Base-by-base conservation (phyloP, 2,888 invertebrate genomes). In the Scrobipalpa costella region DNA sequence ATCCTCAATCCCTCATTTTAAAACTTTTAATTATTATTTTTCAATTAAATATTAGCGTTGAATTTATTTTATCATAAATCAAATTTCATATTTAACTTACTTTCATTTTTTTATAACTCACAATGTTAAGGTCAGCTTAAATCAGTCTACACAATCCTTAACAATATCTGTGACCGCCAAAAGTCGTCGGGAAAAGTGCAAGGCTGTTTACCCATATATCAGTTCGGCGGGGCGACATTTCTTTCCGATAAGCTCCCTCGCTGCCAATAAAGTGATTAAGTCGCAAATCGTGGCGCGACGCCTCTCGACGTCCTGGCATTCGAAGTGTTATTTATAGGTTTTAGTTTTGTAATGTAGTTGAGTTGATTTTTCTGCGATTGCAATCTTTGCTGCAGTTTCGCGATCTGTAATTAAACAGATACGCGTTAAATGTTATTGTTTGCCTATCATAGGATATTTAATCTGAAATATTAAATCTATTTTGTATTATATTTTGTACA, bases 181-280 rank as follows among this genome's bases (percentile, higher is more conserved):
- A 87, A 84, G 84, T 86, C 84, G 72, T 67, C 70, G 71, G 84
- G 80, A 86, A 89, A 90, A 90, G 88, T 90, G 90, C 90, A 90
- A 88, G 86, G 86, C 83, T 89, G 90, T 90, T 90, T 86, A 88
- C 87, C 81, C 88, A 81, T 90, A 90, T 88, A 90, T 90, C 90
- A 88, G 81, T 21, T 21, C 74, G 74, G 69, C 74, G 76, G 76
- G 79, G 83, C 81, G 85, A 81, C 82, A 83, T 88, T 88, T 85
- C 88, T 88, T 89, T 85, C 81, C 87, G 55, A 91, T 91, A 91
- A 90, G 85, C 84, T 87, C 90, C 91, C 91, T 78, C 81, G 88
- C 88, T 85, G 87, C 88, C 90, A 89, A 91, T 91, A 91, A 90
- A 91, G 90, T 89, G 91, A 91, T 91, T 91, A 91, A 91, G 90